Evolutionary conservation across 2,888 invertebrate species (phyloP), one percentile per base, ranked within the genome.

Genomic region (Lithophane socia): DNA sequence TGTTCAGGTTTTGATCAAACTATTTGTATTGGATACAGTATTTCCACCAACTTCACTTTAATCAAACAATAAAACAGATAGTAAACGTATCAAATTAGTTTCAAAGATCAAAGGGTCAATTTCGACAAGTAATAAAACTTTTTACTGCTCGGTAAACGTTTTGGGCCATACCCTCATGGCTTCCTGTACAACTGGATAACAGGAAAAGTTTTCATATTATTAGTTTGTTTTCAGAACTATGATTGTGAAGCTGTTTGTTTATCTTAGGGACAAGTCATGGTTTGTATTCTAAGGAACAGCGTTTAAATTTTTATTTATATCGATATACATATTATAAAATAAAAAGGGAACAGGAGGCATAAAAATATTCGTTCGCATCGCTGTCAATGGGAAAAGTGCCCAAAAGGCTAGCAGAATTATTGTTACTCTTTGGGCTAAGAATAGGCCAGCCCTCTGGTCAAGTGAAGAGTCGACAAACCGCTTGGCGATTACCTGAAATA

Each of bases 171-270:
- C 69, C 56, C 56, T 24, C 16, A 3, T n/a, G 29, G 37, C 44
- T 61, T 49, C 44, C 18, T 24, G 13, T n/a, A 3, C 5, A 58
- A 21, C 10, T n/a, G 9, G 21, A 8, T 68, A 81, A 80, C 24
- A 10, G 56, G 77, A 47, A 76, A 80, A 80, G 54, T 80, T 79
- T 79, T 24, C 3, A 0, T 44, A 37, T 65, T 61, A 78, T 80
- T 42, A 44, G 47, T 49, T 73, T 73, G 65, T 56, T 49, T 61
- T 66, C 16, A n/a, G 9, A 52, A 67, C 52, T n/a, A 52, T 5
- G 37, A 52, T 37, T 13, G 16, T 37, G 21, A 52, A 52, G 37
- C 9, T 16, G 21, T 37, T 52, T 37, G 21, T 67, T 67, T 67
- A 67, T 52, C 4, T 49, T 24, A 7, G 12, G 58, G 9, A 21